phyloP scores from a whole-genome alignment of 2,888 invertebrate species.

The Erebia palarica region DNA sequence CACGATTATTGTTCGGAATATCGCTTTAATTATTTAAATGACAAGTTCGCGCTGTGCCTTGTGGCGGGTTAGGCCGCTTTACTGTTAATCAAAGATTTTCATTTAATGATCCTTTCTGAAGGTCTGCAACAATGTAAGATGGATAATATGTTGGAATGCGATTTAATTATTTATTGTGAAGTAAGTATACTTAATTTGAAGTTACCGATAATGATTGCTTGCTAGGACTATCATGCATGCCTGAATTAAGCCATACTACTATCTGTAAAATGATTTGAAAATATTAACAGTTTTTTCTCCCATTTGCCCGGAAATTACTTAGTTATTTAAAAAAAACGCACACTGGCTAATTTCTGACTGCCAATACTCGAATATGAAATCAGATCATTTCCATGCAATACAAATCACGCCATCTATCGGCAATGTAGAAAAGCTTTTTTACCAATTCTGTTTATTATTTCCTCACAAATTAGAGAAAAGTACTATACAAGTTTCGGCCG shows the following conservation, averaged over 20 bases:
- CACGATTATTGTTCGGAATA: too few species aligned
- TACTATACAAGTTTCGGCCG: too few species aligned
- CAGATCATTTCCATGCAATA: too few species aligned
- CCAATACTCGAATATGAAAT: too few species aligned
- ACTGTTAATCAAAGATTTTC: constrained; percentile 19
- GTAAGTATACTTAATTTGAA: not conserved
- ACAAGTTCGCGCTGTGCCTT: not conserved
- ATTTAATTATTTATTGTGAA: constrained; percentile 15
- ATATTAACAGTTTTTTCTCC: not conserved
- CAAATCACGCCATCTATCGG: too few species aligned
- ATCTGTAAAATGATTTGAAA: not conserved
- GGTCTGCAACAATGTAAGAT: constrained; percentile 26
- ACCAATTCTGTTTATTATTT: too few species aligned
- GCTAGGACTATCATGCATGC: not conserved
- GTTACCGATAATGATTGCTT: not conserved
- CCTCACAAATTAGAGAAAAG: too few species aligned
- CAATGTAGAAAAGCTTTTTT: too few species aligned
- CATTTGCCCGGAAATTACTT: too few species aligned
- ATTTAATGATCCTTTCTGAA: constrained; percentile 26
- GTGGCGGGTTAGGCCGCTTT: not conserved
- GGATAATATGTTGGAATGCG: constrained; percentile 15
- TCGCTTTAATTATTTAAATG: not conserved
- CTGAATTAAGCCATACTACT: not conserved
- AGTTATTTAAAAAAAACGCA: too few species aligned
- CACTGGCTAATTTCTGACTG: too few species aligned